These are phyloP conservation scores for Ganaspis sp. DNA, from an alignment of 1,140 invertebrate species.

Conservation along the genomic window DNA sequence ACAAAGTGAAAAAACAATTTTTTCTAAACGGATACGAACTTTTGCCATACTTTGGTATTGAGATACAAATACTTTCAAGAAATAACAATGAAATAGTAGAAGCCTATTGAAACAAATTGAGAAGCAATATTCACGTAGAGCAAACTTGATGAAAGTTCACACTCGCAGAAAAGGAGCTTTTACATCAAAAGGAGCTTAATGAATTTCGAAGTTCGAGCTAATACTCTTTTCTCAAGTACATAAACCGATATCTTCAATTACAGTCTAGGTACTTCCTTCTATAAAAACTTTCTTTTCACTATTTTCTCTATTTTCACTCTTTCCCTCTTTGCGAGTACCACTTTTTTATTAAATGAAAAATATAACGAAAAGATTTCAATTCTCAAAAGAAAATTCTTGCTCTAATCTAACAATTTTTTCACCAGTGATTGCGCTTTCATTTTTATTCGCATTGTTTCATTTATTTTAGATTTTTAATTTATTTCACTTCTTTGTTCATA, in stretches of 20 bases:
- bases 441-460: no score
- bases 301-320: conserved; percentile 2
- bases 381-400: no score
- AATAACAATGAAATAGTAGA: neutral
- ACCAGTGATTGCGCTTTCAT: no score
- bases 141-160: neutral
- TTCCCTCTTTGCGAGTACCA: neutral
- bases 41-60: no score
- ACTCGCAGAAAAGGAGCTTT: conserved; percentile 6
- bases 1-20: no score
- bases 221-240: neutral
- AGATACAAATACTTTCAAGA: neutral
- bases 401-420: no score
- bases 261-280: conserved; percentile 1
- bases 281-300: conserved; percentile 2
- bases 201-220: conserved; percentile 5
- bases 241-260: conserved; percentile 6
- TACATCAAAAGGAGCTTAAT: conserved; percentile 10
- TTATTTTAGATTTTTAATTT: no score
- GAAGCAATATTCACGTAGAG: neutral
- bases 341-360: neutral
- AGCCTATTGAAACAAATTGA: neutral
- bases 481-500: no score
- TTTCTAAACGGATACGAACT: no score
- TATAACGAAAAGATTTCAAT: neutral